Evolutionary conservation across 1,140 invertebrate genomes (phyloP).

Genomic region (Saccostrea cuccullata): DNA sequence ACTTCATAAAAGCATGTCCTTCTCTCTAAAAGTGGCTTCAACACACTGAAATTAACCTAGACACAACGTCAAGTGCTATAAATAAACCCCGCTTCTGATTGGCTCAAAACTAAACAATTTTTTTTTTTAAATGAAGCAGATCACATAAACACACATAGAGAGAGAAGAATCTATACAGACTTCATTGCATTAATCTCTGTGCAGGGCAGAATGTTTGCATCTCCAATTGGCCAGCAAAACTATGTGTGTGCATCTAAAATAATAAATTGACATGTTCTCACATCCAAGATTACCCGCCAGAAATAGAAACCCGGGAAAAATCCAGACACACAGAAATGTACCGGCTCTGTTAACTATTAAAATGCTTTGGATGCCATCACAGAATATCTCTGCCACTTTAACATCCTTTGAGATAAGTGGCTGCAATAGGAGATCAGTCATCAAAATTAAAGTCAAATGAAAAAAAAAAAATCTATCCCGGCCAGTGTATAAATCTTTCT

Average conservation of each 20-base stretch:
- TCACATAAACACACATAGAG: neutral
- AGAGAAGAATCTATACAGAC: neutral
- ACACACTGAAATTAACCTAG: constrained; percentile 30
- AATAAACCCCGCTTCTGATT: constrained; percentile 12
- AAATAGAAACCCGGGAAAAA: neutral
- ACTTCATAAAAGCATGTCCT: neutral
- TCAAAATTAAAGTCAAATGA: neutral
- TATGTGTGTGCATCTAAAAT: constrained; percentile 4
- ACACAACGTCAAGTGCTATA: constrained; percentile 31
- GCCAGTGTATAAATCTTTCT: neutral
- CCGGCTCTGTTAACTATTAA: neutral
- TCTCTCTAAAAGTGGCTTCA: neutral
- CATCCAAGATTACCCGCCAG: neutral
- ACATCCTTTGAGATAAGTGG: neutral
- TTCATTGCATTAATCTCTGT: neutral
- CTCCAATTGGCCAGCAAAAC: neutral
- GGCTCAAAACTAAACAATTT: constrained; percentile 8
- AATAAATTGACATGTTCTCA: constrained; percentile 18
- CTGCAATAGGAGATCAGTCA: neutral
- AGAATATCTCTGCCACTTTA: neutral
- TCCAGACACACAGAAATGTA: neutral
- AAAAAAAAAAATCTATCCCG: neutral
- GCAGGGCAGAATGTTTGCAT: neutral
- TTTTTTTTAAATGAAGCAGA: constrained; percentile 31
- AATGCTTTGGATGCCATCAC: constrained; percentile 16